Evolutionary conservation across 2,113 vertebrate genomes (phyloP).

Genomic region (Austrofundulus limnaeus): DNA sequence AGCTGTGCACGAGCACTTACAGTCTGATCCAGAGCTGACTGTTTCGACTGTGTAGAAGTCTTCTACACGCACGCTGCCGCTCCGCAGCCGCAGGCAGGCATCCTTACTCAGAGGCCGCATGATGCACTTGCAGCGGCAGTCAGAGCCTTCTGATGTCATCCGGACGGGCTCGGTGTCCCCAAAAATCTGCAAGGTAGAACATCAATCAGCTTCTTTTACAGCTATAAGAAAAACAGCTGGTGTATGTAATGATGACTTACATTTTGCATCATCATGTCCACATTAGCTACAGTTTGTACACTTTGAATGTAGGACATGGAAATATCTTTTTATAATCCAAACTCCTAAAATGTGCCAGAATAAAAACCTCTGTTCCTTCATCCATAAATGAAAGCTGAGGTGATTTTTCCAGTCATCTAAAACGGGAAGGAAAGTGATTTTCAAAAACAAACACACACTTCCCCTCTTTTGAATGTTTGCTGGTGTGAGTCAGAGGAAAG

Average conservation of each 20-base stretch:
- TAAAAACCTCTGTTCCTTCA: conserved; percentile 9
- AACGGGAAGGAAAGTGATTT: conserved; percentile 52
- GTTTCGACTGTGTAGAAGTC: conserved; percentile 98
- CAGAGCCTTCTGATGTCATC: conserved; percentile 93
- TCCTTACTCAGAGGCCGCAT: conserved; percentile 92
- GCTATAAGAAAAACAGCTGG: too few relatives aligned
- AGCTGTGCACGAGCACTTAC: conserved; percentile 92
- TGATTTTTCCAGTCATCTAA: conserved; percentile 23
- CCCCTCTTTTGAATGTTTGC: conserved; percentile 35
- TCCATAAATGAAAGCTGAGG: neutral
- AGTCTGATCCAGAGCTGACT: conserved; percentile 91
- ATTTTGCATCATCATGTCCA: neutral
- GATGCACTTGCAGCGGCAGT: conserved; percentile 97
- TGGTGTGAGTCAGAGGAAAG: conserved; percentile 44
- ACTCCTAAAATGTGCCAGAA: neutral
- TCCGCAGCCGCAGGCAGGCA: conserved; percentile 86
- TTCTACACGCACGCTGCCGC: conserved; percentile 83
- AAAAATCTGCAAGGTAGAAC: conserved; percentile 78
- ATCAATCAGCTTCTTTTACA: neutral
- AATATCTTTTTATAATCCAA: conserved; percentile 1
- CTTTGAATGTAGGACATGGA: neutral
- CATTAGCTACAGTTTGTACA: neutral
- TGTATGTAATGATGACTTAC: neutral
- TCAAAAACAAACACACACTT: conserved; percentile 42
- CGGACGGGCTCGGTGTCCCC: conserved; percentile 89